Evolutionary conservation across 2,113 vertebrate genomes (phyloP), one percentile per base, ranked within the genome.

Genomic region (Pedionomus torquatus): DNA sequence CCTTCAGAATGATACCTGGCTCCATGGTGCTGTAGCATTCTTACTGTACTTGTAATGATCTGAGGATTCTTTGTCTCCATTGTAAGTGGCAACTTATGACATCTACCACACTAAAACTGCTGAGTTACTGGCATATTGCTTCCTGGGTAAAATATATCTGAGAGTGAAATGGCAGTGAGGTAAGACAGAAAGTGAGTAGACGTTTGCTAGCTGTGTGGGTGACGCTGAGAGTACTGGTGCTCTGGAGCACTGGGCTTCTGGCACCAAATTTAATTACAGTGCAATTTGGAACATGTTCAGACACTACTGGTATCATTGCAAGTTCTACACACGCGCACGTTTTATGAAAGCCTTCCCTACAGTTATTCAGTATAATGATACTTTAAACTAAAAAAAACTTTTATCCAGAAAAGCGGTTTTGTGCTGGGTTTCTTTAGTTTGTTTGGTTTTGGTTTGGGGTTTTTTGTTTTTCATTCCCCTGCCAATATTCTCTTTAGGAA

Each of bases 51-150:
- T 2, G 0, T 28, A 92, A 63, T 0, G 0, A 51, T 95, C 71
- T 78, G 60, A 95, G 46, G 61, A 81, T 94, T 75, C 80, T 94
- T 94, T 95, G 83, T 95, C 91, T 97, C 80, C 74, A 91, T 91
- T 94, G 15, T 64, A 84, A 89, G 68, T 87, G 89, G 72, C 86
- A 95, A 86, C 71, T 64, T 84, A 71, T 57, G 91, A 82, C 80
- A 91, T 68, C 43, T 91, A 84, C 86, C 3, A 9, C 0, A 4
- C 18, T 95, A 87, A 74, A 96, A 92, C 91, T 91, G 83, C 94
- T 93, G 93, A 82, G 83, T 7, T 95, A n/a, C 48, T 95, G 93
- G 89, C 91, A 94, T 78, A 81, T 66, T 89, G 35, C 91, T 95
- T 92, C 80, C 8, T 6, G 35, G 60, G 46, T 82, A 97, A 94